These are phyloP conservation scores for Lepidocyrtoides sp. DNA, from an alignment of 2,888 invertebrate genomes.

Conservation along the genomic window DNA sequence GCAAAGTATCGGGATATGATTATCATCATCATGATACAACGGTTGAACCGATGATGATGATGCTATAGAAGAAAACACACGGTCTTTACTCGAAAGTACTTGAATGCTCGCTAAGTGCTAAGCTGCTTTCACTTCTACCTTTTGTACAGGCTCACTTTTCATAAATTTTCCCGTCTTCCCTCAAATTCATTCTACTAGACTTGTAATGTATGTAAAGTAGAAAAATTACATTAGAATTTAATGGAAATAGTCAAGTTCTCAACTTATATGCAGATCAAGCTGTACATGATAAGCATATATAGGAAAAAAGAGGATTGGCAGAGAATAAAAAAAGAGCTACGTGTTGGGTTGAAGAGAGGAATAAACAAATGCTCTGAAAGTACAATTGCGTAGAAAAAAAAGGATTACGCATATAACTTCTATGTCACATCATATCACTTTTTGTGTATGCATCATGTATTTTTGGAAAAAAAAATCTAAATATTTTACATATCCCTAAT, in stretches of 20 bases:
- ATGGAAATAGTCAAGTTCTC: constrained; percentile 54
- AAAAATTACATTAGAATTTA: constrained; percentile 65
- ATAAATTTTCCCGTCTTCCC: constrained; percentile 23
- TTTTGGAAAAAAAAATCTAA: no score
- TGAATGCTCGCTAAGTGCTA: constrained; percentile 71
- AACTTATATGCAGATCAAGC: constrained; percentile 29
- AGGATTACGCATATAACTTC: background rate
- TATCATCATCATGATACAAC: background rate
- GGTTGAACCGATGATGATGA: background rate
- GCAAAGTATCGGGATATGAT: constrained; percentile 12
- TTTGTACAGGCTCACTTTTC: constrained; percentile 49
- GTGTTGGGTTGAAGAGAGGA: constrained; percentile 2
- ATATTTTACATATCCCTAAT: no score
- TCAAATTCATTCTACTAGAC: background rate
- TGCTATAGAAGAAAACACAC: constrained; percentile 27
- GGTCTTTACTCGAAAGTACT: constrained; percentile 57
- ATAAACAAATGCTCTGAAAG: constrained; percentile 12
- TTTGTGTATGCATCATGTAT: no score
- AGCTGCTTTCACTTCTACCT: constrained; percentile 70
- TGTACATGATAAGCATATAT: background rate
- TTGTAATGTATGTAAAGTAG: constrained; percentile 21
- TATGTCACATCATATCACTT: background rate
- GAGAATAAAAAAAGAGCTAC: background rate
- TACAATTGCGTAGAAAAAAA: background rate
- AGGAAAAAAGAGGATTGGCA: background rate